A percentile compares a stretch with the other conserved stretches of the same genome.
phyloP scores from a whole-genome alignment of 2,797 vertebrate genomes.

The Urosaurus nigricauda region DNA sequence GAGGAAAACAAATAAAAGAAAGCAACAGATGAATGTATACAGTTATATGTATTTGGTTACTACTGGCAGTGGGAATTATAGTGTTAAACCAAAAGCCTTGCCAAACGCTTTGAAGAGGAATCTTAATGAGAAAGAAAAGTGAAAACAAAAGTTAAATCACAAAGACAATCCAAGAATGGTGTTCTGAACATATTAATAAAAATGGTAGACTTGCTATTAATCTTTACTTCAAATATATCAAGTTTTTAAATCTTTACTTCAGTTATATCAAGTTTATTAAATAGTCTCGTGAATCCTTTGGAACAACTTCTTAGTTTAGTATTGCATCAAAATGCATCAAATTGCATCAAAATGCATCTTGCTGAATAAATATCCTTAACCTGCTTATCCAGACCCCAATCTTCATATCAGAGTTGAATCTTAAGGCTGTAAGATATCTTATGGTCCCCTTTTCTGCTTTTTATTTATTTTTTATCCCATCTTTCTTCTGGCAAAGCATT shows the following conservation, averaged over 20 bases:
- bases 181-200: not conserved
- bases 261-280: not conserved
- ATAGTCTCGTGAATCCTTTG: not conserved
- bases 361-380: not conserved
- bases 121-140: not conserved
- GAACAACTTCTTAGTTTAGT: not conserved
- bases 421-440: not conserved
- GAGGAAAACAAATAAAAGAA: not conserved
- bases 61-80: not conserved
- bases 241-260: not conserved
- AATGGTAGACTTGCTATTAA: not conserved
- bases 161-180: not conserved
- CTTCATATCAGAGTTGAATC: not conserved
- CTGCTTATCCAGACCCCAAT: not conserved
- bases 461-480: not conserved
- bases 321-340: not conserved
- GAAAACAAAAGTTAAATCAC: not conserved
- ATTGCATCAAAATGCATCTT: not conserved
- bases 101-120: not conserved
- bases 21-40: not conserved
- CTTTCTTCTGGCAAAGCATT: not conserved
- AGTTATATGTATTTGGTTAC: not conserved
- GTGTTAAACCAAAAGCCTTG: not conserved
- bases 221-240: too few relatives aligned
- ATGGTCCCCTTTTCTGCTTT: not conserved